Evolutionary conservation across 2,888 invertebrate genomes (phyloP).

Genomic region (Beris chalybata): DNA sequence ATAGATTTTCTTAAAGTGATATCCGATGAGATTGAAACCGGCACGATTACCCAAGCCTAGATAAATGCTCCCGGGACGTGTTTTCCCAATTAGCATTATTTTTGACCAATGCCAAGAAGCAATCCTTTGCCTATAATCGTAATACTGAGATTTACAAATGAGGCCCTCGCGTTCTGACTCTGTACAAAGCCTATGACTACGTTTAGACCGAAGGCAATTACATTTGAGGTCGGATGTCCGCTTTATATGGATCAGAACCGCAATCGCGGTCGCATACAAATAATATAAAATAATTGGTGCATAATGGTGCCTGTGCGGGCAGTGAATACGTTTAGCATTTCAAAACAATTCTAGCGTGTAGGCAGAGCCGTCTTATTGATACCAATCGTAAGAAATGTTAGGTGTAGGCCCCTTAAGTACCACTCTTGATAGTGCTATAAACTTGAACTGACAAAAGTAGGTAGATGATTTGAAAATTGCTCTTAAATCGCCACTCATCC

Average conservation of each 20-base stretch:
- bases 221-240: constrained; percentile 31
- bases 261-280: constrained; percentile 22
- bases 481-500: too few species aligned
- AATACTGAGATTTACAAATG: constrained; percentile 30
- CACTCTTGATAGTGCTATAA: too few species aligned
- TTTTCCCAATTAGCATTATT: constrained; percentile 32
- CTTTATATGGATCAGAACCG: constrained; percentile 28
- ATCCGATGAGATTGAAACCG: constrained; percentile 8
- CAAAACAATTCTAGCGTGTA: too few species aligned
- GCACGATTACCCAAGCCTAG: not conserved
- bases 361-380: too few species aligned
- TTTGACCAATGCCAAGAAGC: constrained; percentile 14
- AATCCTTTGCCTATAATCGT: not conserved
- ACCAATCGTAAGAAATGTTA: too few species aligned
- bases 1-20: constrained; percentile 27
- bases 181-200: not conserved
- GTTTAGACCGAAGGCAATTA: constrained; percentile 21
- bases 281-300: constrained; percentile 29
- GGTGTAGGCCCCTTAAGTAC: too few species aligned
- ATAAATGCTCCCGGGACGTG: constrained; percentile 29
- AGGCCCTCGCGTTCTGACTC: not conserved
- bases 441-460: too few species aligned
- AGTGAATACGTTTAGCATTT: too few species aligned
- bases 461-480: too few species aligned
- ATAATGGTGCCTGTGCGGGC: not conserved